Evolutionary conservation across 2,797 vertebrate genomes (phyloP).

Genomic region (Scyliorhinus canicula): DNA sequence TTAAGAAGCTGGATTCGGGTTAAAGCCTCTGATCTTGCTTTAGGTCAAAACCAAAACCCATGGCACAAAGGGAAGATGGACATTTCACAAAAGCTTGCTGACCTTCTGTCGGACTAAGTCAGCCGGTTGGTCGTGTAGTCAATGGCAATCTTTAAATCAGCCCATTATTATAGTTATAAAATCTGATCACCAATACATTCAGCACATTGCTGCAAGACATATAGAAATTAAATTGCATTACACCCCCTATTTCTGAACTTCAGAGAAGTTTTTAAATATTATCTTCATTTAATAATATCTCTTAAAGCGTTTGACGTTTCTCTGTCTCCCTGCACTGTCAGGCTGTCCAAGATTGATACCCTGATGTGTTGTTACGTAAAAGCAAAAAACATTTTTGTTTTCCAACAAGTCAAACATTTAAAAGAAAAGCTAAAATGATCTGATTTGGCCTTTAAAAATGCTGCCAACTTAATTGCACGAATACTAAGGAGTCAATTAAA

Average conservation of each 20-base stretch:
- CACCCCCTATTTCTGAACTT: constrained; percentile 56
- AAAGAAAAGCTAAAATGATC: background rate
- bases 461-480: constrained; percentile 47
- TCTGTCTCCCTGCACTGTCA: background rate
- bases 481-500: constrained; percentile 59
- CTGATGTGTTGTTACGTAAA: background rate
- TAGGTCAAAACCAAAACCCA: constrained; percentile 51
- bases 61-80: constrained; percentile 50
- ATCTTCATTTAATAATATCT: background rate
- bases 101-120: constrained; percentile 73
- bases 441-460: constrained; percentile 44
- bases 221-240: constrained; percentile 48
- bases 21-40: constrained; percentile 46
- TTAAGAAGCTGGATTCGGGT: constrained; percentile 46
- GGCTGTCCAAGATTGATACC: background rate
- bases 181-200: constrained; percentile 55
- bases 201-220: constrained; percentile 44
- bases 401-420: background rate
- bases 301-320: background rate
- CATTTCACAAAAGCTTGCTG: constrained; percentile 65
- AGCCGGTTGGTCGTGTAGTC: constrained; percentile 62
- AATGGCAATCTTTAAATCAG: constrained; percentile 60
- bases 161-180: constrained; percentile 56
- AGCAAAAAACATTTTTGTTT: background rate
- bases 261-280: constrained; percentile 43